Percentiles rank a stretch among this genome's conserved stretches.
Evolutionary conservation across 1,140 invertebrate genomes (phyloP).

Genomic region (Hetaerina americana): DNA sequence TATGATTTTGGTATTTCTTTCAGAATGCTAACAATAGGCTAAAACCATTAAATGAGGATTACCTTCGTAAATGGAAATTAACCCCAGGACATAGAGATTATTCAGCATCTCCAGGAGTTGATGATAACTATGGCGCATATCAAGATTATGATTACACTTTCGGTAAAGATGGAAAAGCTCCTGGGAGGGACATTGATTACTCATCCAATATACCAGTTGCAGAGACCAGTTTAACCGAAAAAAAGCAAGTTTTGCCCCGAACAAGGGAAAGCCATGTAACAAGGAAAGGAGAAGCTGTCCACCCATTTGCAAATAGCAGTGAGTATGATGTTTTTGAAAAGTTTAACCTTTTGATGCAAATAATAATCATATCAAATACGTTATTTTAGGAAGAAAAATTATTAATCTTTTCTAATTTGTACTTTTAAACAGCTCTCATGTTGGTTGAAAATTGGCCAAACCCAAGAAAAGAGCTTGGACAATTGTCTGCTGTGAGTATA

Average conservation of each 20-base stretch:
- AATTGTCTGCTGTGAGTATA: conserved; percentile 66
- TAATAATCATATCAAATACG: no score
- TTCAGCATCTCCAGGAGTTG: background rate
- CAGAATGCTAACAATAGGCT: background rate
- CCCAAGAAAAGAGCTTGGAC: conserved; percentile 43
- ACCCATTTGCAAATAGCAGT: background rate
- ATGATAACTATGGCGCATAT: background rate
- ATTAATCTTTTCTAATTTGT: background rate
- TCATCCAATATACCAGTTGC: background rate
- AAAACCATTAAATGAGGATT: background rate
- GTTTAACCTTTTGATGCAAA: no score
- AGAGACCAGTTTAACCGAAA: background rate
- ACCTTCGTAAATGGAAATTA: background rate
- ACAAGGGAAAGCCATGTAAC: background rate
- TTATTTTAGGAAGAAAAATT: no score
- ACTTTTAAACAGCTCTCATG: background rate
- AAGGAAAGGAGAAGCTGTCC: background rate
- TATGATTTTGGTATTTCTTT: no score
- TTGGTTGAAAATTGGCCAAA: conserved; percentile 34
- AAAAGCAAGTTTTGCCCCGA: background rate
- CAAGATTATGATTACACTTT: background rate
- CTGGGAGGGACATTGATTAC: background rate
- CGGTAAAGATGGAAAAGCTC: background rate
- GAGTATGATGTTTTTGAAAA: background rate
- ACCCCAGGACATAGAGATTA: background rate